Conservation (phyloP, 37 sponge, comb jelly and placozoan species). For the Haliclona indistincta region DNA sequence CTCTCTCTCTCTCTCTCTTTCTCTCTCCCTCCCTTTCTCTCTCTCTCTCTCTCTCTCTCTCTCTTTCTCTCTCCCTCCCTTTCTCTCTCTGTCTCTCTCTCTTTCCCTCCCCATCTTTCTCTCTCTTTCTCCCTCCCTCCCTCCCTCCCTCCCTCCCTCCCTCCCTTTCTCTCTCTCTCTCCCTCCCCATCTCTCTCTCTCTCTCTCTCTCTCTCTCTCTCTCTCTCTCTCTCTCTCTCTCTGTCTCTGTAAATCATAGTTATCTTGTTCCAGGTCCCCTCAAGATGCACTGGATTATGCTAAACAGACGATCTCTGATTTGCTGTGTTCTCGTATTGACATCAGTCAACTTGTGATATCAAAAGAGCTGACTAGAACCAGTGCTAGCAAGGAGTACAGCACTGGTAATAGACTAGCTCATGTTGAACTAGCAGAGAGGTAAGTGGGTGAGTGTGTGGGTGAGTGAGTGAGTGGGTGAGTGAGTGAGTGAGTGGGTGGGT, state of each 20-base stretch:
- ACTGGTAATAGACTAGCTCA: conserved; percentile 83
- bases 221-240: conserved; percentile 3
- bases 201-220: conserved; percentile 4
- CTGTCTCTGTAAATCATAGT: too few species aligned
- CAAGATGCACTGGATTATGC: conserved; percentile 79
- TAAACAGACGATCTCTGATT: conserved; percentile 89
- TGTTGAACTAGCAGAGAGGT: conserved; percentile 90
- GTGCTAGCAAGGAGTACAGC: conserved; percentile 65
- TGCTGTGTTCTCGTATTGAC: conserved; percentile 91
- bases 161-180: neutral
- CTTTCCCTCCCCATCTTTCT: too few species aligned
- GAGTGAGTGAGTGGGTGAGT: too few species aligned
- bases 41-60: neutral
- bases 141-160: neutral
- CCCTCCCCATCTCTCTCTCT: neutral
- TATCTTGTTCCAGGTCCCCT: conserved; percentile 66
- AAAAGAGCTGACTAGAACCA: conserved; percentile 89
- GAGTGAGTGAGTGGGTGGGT: too few species aligned
- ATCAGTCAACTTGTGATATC: conserved; percentile 97
- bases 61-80: neutral
- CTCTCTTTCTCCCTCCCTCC: too few species aligned
- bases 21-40: neutral
- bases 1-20: neutral
- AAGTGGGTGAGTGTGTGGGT: neutral
- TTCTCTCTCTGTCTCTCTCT: too few species aligned